These are phyloP conservation scores for Cinara cedri DNA, from an alignment of 2,888 invertebrate species.

Conservation along the genomic window DNA sequence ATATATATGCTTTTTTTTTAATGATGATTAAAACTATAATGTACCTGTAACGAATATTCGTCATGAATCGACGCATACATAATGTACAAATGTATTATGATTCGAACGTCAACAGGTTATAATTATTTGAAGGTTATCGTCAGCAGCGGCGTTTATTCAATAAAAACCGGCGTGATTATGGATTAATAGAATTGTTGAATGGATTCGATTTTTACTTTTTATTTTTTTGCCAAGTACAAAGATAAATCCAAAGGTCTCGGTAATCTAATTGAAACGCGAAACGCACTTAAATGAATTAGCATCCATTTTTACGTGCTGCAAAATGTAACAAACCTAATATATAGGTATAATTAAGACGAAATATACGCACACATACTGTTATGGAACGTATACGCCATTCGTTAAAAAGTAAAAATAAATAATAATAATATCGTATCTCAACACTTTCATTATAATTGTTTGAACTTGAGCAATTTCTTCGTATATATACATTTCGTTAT, in stretches of 20 bases:
- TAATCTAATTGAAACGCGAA: constrained; percentile 17
- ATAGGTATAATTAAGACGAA: too few relatives aligned
- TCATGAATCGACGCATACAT: neutral
- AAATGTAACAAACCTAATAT: neutral
- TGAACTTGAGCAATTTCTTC: neutral
- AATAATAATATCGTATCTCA: too few relatives aligned
- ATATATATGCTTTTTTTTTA: too few relatives aligned
- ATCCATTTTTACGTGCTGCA: constrained; percentile 9
- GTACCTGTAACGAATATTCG: neutral
- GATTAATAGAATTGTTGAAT: constrained; percentile 21
- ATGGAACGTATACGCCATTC: neutral
- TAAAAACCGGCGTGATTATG: neutral
- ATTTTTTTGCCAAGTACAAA: constrained; percentile 8
- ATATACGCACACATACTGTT: neutral
- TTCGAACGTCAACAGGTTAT: constrained; percentile 15
- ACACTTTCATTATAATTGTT: neutral
- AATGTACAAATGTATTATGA: neutral
- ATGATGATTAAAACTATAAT: too few relatives aligned
- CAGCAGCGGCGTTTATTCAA: too few relatives aligned
- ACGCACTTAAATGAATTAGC: constrained; percentile 17
- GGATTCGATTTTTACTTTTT: neutral
- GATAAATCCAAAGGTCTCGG: neutral
- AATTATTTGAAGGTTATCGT: constrained; percentile 18
- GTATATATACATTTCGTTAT: neutral
- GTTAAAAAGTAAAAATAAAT: constrained; percentile 18